phyloP scores from a whole-genome alignment of 2,888 invertebrate genomes.

The Helobdella robusta region DNA sequence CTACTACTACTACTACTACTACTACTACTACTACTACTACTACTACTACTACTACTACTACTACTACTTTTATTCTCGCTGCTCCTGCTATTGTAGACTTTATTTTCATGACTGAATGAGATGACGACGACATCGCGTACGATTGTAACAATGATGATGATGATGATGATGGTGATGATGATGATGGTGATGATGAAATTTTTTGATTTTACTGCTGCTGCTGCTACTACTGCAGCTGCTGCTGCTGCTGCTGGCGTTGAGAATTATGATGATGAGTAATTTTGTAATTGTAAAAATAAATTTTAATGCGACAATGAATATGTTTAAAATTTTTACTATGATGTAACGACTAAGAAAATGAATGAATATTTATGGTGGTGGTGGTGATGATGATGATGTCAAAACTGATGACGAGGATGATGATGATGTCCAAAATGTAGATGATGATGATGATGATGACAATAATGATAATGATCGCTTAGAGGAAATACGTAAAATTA shows the following conservation, averaged over 20 bases:
- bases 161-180: conserved; percentile 24
- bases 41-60: conserved; percentile 21
- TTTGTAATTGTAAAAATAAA: neutral
- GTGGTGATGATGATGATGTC: neutral
- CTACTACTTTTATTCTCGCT: conserved; percentile 16
- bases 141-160: conserved; percentile 21
- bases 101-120: neutral
- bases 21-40: conserved; percentile 26
- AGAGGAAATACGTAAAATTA: neutral
- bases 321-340: neutral
- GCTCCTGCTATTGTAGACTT: neutral
- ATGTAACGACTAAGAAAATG: no score
- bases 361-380: neutral
- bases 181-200: conserved; percentile 17
- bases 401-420: neutral
- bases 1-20: conserved; percentile 26
- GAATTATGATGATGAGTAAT: conserved; percentile 28
- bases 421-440: neutral
- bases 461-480: neutral
- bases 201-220: neutral
- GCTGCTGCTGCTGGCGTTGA: conserved; percentile 24
- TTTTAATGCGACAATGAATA: neutral
- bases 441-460: conserved; percentile 1
- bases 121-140: conserved; percentile 18
- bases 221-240: neutral